These are phyloP conservation scores for Threskiornis aethiopicus DNA, from an alignment of 2,797 vertebrate genomes.

Conservation along the genomic window DNA sequence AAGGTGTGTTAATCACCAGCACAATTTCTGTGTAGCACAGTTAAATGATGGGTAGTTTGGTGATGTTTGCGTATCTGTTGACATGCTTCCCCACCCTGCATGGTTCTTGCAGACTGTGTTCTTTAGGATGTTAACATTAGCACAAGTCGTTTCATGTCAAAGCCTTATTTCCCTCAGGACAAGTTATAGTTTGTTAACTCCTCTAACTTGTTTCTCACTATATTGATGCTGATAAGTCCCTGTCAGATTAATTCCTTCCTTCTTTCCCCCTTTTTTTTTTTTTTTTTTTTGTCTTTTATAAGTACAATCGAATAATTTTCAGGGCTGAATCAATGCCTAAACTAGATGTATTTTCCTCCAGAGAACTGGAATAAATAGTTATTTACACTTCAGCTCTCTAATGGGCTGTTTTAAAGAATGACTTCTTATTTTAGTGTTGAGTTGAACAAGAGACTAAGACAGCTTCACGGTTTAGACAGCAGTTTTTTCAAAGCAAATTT, in stretches of 20 bases:
- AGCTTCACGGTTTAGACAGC: not conserved
- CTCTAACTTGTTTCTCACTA: not conserved
- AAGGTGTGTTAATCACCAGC: not conserved
- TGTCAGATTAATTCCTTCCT: not conserved
- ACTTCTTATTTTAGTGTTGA: constrained; percentile 9
- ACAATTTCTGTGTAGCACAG: not conserved
- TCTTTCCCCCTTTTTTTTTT: rapidly evolving
- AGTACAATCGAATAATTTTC: constrained; percentile 10
- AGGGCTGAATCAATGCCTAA: not conserved
- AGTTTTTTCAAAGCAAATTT: constrained; percentile 14
- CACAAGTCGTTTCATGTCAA: not conserved
- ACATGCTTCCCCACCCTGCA: not conserved
- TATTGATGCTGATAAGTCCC: not conserved
- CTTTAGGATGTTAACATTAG: not conserved
- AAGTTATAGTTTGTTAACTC: not conserved
- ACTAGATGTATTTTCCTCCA: constrained; percentile 8
- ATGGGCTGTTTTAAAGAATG: constrained; percentile 14
- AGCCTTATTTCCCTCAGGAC: not conserved
- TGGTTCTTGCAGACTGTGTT: not conserved
- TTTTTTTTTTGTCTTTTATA: not conserved
- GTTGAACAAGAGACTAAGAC: not conserved
- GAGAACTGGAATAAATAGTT: not conserved
- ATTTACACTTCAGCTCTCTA: constrained; percentile 13
- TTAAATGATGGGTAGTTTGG: not conserved
- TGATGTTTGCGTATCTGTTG: not conserved